A percentile compares a stretch with the other conserved stretches of the same genome.
Evolutionary conservation across 2,113 vertebrate species (phyloP).

Genomic region (Saccopteryx leptura): DNA sequence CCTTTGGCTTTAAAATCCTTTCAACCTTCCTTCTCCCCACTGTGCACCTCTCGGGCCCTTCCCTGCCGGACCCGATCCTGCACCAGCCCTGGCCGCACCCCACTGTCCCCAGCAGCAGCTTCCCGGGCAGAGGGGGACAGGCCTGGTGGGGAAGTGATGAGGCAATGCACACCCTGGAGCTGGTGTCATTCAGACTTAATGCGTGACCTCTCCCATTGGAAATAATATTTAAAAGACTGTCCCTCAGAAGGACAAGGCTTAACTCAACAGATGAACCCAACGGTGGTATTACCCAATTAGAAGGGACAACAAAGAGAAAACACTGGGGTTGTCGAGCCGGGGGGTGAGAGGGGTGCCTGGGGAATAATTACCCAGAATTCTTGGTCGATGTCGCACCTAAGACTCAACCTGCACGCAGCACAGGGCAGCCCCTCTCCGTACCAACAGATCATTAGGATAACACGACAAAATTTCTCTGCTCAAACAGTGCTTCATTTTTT

Average conservation of each 20-base stretch:
- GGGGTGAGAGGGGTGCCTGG: not conserved
- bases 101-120: not conserved
- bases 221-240: not conserved
- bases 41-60: not conserved
- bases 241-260: not conserved
- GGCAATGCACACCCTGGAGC: not conserved
- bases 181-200: not conserved
- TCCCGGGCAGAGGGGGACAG: not conserved
- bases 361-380: not conserved
- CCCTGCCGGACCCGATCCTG: not conserved
- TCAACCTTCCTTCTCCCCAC: not conserved
- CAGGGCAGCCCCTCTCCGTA: too few species aligned
- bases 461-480: not conserved
- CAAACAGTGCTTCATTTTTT: not conserved
- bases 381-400: not conserved
- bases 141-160: not conserved
- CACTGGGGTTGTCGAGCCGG: accelerated
- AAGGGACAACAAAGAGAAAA: not conserved
- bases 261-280: not conserved
- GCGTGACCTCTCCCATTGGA: not conserved
- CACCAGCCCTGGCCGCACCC: not conserved
- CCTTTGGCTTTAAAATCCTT: not conserved
- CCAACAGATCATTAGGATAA: not conserved
- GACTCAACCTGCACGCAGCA: not conserved
- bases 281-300: not conserved